A percentile compares a stretch with the other conserved stretches of the same genome.
Evolutionary conservation across 2,888 invertebrate species (phyloP).

Genomic region (Chrysina gloriosa): DNA sequence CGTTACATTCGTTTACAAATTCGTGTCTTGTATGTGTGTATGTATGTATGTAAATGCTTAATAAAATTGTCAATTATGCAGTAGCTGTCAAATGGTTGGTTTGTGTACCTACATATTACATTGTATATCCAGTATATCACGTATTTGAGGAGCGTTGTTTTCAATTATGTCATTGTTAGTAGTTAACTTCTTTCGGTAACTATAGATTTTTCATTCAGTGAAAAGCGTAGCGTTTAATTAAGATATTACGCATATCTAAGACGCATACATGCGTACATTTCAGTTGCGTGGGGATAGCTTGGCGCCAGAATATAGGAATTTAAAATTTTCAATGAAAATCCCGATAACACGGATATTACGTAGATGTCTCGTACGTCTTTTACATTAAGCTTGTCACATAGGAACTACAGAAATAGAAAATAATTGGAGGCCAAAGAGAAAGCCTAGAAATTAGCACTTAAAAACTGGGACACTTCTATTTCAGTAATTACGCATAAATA

Average conservation of each 20-base stretch:
- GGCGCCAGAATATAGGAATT: slow-evolving; percentile 55
- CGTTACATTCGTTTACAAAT: neutral
- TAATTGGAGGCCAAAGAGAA: slow-evolving; percentile 48
- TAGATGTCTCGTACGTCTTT: slow-evolving; percentile 38
- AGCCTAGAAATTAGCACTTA: slow-evolving; percentile 44
- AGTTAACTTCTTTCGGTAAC: neutral
- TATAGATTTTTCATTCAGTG: slow-evolving; percentile 27
- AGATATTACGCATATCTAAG: slow-evolving; percentile 42
- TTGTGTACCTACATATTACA: too few species aligned
- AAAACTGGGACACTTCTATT: slow-evolving; percentile 53
- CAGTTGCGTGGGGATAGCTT: slow-evolving; percentile 57
- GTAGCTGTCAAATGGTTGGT: neutral
- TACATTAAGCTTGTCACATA: slow-evolving; percentile 35
- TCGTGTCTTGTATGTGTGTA: neutral
- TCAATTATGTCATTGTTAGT: slow-evolving; percentile 25
- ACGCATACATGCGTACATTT: slow-evolving; percentile 55
- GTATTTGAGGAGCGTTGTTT: neutral
- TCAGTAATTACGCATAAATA: slow-evolving; percentile 50
- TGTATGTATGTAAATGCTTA: neutral
- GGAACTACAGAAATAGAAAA: slow-evolving; percentile 44
- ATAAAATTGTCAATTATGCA: neutral
- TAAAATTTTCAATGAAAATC: slow-evolving; percentile 48
- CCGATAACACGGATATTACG: slow-evolving; percentile 39
- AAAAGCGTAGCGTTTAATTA: slow-evolving; percentile 15
- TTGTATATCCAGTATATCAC: neutral